These are phyloP conservation scores for Vanessa tameamea DNA, from an alignment of 1,140 invertebrate genomes.

Conservation along the genomic window DNA sequence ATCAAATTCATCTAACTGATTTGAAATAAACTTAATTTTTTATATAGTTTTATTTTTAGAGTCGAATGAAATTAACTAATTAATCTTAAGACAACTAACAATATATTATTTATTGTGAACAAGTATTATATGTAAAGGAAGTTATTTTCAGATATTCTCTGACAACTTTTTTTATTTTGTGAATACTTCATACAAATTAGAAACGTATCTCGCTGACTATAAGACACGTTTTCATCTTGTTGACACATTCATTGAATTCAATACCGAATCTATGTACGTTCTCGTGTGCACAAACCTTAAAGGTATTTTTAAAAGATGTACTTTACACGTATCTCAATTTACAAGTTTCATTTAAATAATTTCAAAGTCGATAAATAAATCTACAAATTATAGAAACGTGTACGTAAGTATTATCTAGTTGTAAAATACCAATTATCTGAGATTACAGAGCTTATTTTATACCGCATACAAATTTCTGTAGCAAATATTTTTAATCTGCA, in stretches of 20 bases:
- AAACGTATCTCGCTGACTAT: not conserved
- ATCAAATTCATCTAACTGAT: not conserved
- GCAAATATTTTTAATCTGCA: conserved; percentile 8
- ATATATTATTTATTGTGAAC: conserved; percentile 6
- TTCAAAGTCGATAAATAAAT: conserved; percentile 1
- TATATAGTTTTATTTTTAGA: not conserved
- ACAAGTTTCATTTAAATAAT: not conserved
- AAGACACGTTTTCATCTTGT: not conserved
- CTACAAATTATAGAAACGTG: not conserved
- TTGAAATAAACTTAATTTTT: not conserved
- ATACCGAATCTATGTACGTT: not conserved
- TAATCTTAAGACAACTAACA: not conserved
- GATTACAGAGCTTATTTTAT: not conserved
- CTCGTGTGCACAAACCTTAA: not conserved
- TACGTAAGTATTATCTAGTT: not conserved
- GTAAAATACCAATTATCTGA: not conserved
- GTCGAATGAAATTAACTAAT: conserved; percentile 4
- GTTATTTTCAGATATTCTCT: not conserved
- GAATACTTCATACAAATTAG: not conserved
- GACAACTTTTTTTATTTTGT: not conserved
- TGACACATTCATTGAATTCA: not conserved
- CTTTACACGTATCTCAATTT: not conserved
- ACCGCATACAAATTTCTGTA: not conserved
- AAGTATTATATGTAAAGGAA: not conserved
- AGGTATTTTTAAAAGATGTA: not conserved